Conservation (phyloP, 2,797 vertebrate species). For the Mionectes olivaceus region DNA sequence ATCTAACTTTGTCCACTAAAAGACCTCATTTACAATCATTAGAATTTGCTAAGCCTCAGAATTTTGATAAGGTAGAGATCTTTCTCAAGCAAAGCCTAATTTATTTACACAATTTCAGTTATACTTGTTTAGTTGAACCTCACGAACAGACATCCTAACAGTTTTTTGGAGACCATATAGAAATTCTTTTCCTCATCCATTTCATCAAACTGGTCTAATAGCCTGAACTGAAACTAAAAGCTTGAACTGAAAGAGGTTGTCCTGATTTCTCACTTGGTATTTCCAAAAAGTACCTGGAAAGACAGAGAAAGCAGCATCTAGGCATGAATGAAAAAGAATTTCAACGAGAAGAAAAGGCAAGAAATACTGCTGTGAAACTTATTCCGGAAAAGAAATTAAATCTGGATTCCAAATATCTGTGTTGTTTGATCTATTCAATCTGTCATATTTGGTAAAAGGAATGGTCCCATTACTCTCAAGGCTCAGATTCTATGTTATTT, state of each 20-base stretch:
- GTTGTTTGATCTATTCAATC: neutral
- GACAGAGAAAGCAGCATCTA: neutral
- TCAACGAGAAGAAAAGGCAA: neutral
- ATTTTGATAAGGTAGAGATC: neutral
- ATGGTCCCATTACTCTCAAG: neutral
- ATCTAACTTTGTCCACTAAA: neutral
- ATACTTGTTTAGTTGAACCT: neutral
- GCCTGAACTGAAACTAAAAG: neutral
- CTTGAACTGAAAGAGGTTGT: neutral
- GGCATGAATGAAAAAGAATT: neutral
- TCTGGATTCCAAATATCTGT: neutral
- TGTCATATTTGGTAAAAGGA: neutral
- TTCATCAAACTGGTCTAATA: neutral
- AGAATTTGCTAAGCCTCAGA: neutral
- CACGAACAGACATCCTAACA: neutral
- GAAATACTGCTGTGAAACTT: neutral
- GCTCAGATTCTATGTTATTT: neutral
- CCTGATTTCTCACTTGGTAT: neutral
- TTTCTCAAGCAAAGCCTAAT: neutral
- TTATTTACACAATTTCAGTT: neutral
- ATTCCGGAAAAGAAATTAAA: neutral
- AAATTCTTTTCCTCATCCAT: neutral
- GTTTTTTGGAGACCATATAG: neutral
- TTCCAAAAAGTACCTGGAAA: neutral
- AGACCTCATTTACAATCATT: neutral